Evolutionary conservation across 2,888 invertebrate genomes (phyloP).

Genomic region (Leucophora obtusa): DNA sequence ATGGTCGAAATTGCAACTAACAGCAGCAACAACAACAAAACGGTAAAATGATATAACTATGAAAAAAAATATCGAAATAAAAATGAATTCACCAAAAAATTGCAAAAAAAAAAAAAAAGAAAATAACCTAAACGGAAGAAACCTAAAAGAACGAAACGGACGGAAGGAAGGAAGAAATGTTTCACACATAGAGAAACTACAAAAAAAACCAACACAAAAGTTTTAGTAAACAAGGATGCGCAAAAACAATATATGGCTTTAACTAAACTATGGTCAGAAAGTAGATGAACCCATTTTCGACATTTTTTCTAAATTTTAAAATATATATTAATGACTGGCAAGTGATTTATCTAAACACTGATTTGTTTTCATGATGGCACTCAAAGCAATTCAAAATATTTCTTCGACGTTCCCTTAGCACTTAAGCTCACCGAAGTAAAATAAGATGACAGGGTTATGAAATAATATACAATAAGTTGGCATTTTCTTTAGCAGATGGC

Average conservation of each 20-base stretch:
- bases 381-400: too few relatives aligned
- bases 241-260: slow-evolving; percentile 26
- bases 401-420: too few relatives aligned
- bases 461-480: too few relatives aligned
- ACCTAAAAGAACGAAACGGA: slow-evolving; percentile 43
- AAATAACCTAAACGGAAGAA: slow-evolving; percentile 48
- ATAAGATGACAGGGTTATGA: too few relatives aligned
- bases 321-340: too few relatives aligned
- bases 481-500: too few relatives aligned
- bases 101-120: slow-evolving; percentile 3
- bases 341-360: too few relatives aligned
- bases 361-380: too few relatives aligned
- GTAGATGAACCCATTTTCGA: background rate
- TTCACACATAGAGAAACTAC: slow-evolving; percentile 62
- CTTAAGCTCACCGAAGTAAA: too few relatives aligned
- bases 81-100: slow-evolving; percentile 34
- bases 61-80: slow-evolving; percentile 20
- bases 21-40: slow-evolving; percentile 6
- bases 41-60: slow-evolving; percentile 35
- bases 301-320: too few relatives aligned
- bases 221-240: slow-evolving; percentile 51
- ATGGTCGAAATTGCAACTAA: background rate
- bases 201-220: slow-evolving; percentile 27
- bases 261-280: background rate
- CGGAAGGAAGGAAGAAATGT: slow-evolving; percentile 69